Evolutionary conservation across 2,113 vertebrate genomes (phyloP), one percentile per base, ranked within the genome.

Genomic region (Ctenodactylus gundi): DNA sequence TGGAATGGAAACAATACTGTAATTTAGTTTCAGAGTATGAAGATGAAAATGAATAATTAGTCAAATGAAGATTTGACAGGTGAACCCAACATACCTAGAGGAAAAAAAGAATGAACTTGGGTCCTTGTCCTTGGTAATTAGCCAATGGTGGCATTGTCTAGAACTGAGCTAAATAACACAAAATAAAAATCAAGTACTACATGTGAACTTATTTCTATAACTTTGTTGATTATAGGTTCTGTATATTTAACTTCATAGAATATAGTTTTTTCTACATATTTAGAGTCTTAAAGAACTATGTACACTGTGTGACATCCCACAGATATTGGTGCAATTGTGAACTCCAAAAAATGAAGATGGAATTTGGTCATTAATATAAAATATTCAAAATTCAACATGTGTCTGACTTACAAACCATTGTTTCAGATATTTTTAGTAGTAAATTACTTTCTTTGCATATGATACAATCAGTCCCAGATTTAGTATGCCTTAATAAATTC

Each of bases 361-460:
- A 80, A 4, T 21, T 25, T 64, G 3, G 8, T 64, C 18, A 67
- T 72, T 76, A 72, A 85, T 41, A 72, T 27, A 23, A 84, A 64
- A 49, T 21, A 82, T 31, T 41, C 29, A 70, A 72, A 76, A 12
- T 58, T 95, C 46, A 78, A 57, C 17, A 84, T 60, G 7, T 67
- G 2, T 21, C 0, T n/a, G 60, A 70, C 6, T 10, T 4, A 86
- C 17, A 70, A 78, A 82, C 25, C 11, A 36, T 25, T 64, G 41
- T 77, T 88, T 70, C 21, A 82, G 36, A 12, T 75, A 6, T 44
- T 68, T 44, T 78, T 18, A 12, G 62, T 62, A 93, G 29, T 6
- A 93, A 91, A 67, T 86, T 21, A 55, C 51, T 92, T 89, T 20
- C 21, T 73, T 92, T 72, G 64, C 55, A 93, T 49, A 2, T 53